These are phyloP conservation scores for Dolichoris vasculosae DNA, from an alignment of 1,140 invertebrate species.

Conservation along the genomic window DNA sequence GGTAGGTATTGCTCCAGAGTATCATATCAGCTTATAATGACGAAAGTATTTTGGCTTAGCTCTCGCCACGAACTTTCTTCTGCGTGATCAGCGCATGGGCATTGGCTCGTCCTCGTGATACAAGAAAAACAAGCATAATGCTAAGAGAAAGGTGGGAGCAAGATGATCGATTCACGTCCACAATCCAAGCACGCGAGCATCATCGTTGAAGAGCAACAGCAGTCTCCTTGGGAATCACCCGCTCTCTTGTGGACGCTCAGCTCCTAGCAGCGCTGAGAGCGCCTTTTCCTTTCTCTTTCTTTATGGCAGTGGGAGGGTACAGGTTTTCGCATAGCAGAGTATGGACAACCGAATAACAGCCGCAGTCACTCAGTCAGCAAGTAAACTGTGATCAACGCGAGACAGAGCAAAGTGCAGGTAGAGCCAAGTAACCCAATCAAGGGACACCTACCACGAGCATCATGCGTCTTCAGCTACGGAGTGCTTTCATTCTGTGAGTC, in stretches of 20 bases:
- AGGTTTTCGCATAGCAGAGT: not conserved
- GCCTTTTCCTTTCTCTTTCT: constrained; percentile 46
- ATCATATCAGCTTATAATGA: not conserved
- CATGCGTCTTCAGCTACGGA: constrained; percentile 22
- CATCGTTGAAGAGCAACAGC: not conserved
- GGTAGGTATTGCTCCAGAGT: too few species aligned
- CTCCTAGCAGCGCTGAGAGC: not conserved
- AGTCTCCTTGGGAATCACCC: constrained; percentile 27
- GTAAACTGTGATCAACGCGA: not conserved
- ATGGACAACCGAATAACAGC: not conserved
- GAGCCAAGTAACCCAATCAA: not conserved
- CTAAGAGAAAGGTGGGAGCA: not conserved
- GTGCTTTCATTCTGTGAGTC: constrained; percentile 26
- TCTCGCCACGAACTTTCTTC: not conserved
- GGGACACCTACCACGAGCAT: not conserved
- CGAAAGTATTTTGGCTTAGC: too few species aligned
- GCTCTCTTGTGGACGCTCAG: not conserved
- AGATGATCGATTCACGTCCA: not conserved
- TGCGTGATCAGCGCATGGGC: not conserved
- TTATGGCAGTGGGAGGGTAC: not conserved
- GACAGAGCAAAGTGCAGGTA: not conserved
- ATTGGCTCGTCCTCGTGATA: too few species aligned
- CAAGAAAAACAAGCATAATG: not conserved
- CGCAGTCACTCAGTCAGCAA: not conserved
- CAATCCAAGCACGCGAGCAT: not conserved